Conservation (phyloP, 2,888 invertebrate species). For the Nomada lathburiana region DNA sequence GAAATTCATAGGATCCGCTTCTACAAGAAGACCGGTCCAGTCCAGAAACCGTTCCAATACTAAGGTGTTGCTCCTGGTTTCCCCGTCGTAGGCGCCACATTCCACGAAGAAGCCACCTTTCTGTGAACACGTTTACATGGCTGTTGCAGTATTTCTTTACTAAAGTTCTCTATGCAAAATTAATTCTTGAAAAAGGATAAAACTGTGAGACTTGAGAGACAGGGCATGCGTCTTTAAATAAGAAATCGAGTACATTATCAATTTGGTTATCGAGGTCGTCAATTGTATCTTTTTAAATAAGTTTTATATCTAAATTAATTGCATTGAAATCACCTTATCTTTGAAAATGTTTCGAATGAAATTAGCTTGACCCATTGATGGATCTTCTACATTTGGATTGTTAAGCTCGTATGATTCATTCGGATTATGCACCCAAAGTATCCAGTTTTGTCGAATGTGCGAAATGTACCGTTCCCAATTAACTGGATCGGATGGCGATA, state of each 20-base stretch:
- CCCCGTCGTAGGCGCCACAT: conserved; percentile 86
- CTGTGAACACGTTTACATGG: conserved; percentile 70
- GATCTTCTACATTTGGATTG: conserved; percentile 76
- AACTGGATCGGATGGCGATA: conserved; percentile 54
- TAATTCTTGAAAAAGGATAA: not conserved
- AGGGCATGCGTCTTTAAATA: no score
- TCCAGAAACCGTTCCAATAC: conserved; percentile 84
- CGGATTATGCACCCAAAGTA: conserved; percentile 56
- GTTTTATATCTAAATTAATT: not conserved
- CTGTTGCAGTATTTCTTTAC: no score
- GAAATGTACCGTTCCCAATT: conserved; percentile 47
- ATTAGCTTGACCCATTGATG: conserved; percentile 83
- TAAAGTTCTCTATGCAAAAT: not conserved
- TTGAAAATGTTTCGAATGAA: conserved; percentile 81
- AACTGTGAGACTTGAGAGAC: not conserved
- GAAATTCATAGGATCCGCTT: conserved; percentile 85
- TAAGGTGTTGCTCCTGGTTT: conserved; percentile 86
- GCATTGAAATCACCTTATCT: conserved; percentile 76
- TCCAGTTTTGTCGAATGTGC: conserved; percentile 70
- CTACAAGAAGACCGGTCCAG: conserved; percentile 85
- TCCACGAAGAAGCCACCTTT: conserved; percentile 86
- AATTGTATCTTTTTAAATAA: not conserved
- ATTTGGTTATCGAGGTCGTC: not conserved
- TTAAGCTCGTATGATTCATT: conserved; percentile 71
- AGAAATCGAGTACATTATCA: no score